phyloP scores from a whole-genome alignment of 23 tunicate species.

The Styela clava region DNA sequence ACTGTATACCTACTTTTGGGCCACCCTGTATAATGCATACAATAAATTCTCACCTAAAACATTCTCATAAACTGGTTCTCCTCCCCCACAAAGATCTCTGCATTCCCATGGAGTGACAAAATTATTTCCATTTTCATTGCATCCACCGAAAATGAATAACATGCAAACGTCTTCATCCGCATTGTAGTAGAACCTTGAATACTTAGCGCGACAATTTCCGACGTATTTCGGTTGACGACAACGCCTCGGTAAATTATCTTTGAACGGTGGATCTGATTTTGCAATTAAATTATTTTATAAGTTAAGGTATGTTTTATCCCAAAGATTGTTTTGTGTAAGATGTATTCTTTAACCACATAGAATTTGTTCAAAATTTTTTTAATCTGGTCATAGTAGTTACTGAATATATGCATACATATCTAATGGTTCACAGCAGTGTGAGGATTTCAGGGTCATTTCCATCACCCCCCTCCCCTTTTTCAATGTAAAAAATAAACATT shows the following conservation, averaged over 20 bases:
- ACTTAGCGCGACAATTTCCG: constrained; percentile 56
- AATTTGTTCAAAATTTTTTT: too few relatives aligned
- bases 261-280: neutral
- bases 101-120: constrained; percentile 67
- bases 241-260: neutral
- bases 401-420: too few relatives aligned
- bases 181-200: constrained; percentile 64
- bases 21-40: neutral
- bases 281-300: too few relatives aligned
- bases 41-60: neutral
- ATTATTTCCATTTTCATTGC: constrained; percentile 63
- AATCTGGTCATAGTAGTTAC: too few relatives aligned
- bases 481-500: too few relatives aligned
- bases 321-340: too few relatives aligned
- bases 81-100: constrained; percentile 49
- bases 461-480: too few relatives aligned
- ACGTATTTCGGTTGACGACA: constrained; percentile 51
- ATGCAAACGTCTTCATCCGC: constrained; percentile 37
- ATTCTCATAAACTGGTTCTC: neutral
- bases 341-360: too few relatives aligned
- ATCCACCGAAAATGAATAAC: constrained; percentile 80
- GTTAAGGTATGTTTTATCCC: too few relatives aligned
- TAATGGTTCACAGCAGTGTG: too few relatives aligned
- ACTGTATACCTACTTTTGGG: too few relatives aligned
- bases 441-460: too few relatives aligned